Base-by-base conservation (phyloP, 2,888 invertebrate species). In the Kryphioiulus occultus region DNA sequence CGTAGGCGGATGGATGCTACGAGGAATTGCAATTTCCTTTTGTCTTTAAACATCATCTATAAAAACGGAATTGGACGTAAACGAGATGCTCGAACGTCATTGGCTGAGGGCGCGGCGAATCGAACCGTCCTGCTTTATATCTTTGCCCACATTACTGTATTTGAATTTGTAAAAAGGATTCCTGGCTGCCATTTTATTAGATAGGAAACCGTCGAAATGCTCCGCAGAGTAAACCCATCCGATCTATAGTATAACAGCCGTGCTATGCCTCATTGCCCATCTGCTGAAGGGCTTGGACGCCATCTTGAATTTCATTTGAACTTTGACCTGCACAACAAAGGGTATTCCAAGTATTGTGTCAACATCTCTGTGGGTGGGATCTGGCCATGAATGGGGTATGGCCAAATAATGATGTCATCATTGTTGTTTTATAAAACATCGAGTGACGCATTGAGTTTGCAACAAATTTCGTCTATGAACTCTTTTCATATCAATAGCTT, bases 1-100 rank as follows among this genome's bases (percentile, higher is more conserved):
- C n/a, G 68, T 68, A 26, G 68, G 68, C 68, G 68, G 9, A 26
- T 0, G 68, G 68, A 68, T 59, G 59, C 59, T n/a, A 4, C 19
- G 0, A 0, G 59, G 59, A 59, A 68, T 68, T 22, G 68, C 68
- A 22, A 68, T 68, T 68, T 68, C 68, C 68, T 68, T 68, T 68
- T 68, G 68, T 68, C 68, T 68, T 68, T 26, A 26, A 68, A 26
- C 26, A 68, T 68, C 68, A n/a, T 26, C 68, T 68, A 68, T 68
- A 68, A 68, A 68, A 68, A n/a, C 68, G 26, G 68, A 68, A 68
- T 68, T 22, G 68, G 68, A 68, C 26, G 68, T 68, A 68, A 68
- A 68, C 68, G 68, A 7, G 2, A 26, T 12, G 26, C 68, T 68
- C 26, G 26, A 26, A 68, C 22, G 10, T n/a, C 22, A 68, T 68